Evolutionary conservation across 2,888 invertebrate species (phyloP).

Genomic region (Lithophane semibrunnea): DNA sequence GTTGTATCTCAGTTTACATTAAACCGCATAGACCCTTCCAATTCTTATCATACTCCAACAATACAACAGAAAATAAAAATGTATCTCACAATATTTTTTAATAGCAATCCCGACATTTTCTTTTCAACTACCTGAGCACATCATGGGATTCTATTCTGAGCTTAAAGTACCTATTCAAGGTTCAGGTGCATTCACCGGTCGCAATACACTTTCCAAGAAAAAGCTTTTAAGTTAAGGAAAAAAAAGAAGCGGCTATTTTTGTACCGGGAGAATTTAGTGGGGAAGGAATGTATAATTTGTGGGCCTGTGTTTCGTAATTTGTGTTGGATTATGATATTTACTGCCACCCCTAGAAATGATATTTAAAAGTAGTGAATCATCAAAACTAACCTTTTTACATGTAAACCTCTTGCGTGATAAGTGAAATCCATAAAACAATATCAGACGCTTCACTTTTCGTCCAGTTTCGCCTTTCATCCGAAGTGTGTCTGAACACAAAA

Average conservation of each 20-base stretch:
- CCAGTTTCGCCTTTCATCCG: too few species aligned
- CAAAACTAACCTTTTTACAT: too few species aligned
- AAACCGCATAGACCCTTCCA: neutral
- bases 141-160: constrained; percentile 19
- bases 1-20: neutral
- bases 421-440: too few species aligned
- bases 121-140: constrained; percentile 14
- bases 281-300: neutral
- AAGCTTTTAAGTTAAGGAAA: constrained; percentile 36
- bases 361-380: neutral
- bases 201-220: constrained; percentile 32
- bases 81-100: constrained; percentile 1
- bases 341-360: neutral
- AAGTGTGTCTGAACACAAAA: too few species aligned
- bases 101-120: constrained; percentile 3
- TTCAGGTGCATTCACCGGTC: constrained; percentile 37
- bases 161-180: constrained; percentile 21
- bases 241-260: constrained; percentile 8
- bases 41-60: neutral
- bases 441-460: too few species aligned
- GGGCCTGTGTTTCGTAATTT: neutral
- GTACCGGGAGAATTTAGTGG: neutral
- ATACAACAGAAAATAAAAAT: constrained; percentile 14
- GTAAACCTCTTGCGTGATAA: too few species aligned
- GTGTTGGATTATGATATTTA: neutral